Evolutionary conservation across 2,113 vertebrate genomes (phyloP).

Genomic region (Cairina moschata): DNA sequence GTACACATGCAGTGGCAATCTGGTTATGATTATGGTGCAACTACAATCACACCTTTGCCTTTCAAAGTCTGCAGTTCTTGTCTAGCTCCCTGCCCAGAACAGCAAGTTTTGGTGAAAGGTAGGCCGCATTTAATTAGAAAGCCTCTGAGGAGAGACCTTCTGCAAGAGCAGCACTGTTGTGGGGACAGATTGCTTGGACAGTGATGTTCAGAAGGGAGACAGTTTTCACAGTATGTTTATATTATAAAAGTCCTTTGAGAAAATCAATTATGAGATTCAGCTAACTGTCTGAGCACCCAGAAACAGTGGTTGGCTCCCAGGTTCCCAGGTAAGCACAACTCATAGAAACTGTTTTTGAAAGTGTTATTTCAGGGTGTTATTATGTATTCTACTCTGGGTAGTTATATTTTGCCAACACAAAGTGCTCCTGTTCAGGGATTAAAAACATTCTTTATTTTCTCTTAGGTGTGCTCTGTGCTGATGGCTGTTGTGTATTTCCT

Average conservation of each 20-base stretch:
- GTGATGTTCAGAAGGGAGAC: background rate
- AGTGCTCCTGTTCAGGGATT: background rate
- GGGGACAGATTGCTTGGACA: background rate
- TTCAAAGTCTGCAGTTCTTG: background rate
- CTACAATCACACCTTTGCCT: background rate
- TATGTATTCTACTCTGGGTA: background rate
- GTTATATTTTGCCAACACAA: background rate
- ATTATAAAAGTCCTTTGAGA: background rate
- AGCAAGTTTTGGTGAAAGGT: background rate
- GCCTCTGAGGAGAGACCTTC: background rate
- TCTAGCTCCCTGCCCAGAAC: background rate
- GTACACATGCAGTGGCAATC: background rate
- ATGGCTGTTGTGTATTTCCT: background rate
- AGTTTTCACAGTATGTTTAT: background rate
- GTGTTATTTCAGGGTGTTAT: background rate
- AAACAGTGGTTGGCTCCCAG: background rate
- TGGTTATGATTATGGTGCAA: background rate
- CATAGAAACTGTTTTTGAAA: background rate
- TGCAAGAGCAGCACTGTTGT: background rate
- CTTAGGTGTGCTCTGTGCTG: background rate
- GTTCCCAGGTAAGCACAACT: background rate
- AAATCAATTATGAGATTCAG: background rate
- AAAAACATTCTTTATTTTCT: background rate
- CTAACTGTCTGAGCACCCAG: background rate
- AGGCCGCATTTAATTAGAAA: background rate